phyloP scores from a whole-genome alignment of 2,888 invertebrate species.

The Furcula furcula region DNA sequence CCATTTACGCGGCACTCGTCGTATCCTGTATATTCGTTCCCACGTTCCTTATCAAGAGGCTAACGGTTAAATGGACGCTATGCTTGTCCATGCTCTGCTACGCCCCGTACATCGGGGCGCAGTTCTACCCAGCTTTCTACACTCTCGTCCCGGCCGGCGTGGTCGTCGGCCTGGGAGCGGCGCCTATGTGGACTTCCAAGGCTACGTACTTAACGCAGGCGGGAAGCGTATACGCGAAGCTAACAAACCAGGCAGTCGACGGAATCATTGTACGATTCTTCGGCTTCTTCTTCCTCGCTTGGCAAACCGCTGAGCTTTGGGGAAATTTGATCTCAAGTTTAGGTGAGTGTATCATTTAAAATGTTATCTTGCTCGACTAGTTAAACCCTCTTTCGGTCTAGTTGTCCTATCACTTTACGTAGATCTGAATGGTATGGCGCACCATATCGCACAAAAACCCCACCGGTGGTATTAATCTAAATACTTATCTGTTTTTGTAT shows the following conservation, averaged over 20 bases:
- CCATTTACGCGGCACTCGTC: constrained; percentile 95
- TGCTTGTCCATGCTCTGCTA: constrained; percentile 96
- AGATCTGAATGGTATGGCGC: no score
- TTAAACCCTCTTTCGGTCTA: no score
- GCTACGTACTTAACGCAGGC: constrained; percentile 98
- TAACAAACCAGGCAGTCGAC: constrained; percentile 93
- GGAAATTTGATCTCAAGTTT: constrained; percentile 97
- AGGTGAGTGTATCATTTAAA: constrained; percentile 80
- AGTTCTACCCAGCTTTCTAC: constrained; percentile 95
- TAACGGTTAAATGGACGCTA: constrained; percentile 98
- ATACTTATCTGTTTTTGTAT: no score
- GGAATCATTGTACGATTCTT: constrained; percentile 98
- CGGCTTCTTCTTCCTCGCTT: constrained; percentile 98
- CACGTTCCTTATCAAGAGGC: constrained; percentile 93
- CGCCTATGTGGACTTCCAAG: constrained; percentile 99
- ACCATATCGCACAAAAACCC: no score
- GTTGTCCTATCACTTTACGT: no score
- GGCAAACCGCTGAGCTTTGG: constrained; percentile 98
- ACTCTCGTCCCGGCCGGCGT: constrained; percentile 97
- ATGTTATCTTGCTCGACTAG: no score
- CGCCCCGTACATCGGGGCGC: constrained; percentile 96
- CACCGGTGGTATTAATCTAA: no score
- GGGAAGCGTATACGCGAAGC: constrained; percentile 90
- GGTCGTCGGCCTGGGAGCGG: constrained; percentile 96
- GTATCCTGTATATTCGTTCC: constrained; percentile 98